Evolutionary conservation across 1,140 invertebrate genomes (phyloP), one percentile per base, ranked within the genome.

Genomic region (Acyrthosiphon pisum): DNA sequence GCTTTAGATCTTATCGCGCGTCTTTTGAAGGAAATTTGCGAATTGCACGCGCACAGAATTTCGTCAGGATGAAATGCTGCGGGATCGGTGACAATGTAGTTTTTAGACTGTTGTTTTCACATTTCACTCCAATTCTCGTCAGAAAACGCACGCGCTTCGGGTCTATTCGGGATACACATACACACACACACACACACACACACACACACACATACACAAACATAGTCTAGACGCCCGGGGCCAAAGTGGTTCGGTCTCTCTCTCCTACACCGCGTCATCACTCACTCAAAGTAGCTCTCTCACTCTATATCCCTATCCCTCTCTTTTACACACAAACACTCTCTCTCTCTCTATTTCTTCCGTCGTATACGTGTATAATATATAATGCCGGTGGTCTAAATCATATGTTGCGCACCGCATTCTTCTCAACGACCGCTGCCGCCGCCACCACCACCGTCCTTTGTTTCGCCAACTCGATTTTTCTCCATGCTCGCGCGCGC

Each of bases 391-490:
- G 91, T 92, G 91, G 91, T 92, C 91, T 84, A 92, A 92, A 92
- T 91, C 90, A 83, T 91, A 50, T 84, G 44, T 48, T 92, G 91
- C 46, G 68, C 68, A 50, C 68, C 44, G 91, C 91, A 92, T 92
- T 92, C 91, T 92, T 92, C 76, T 92, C 44, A 11, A 76, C 60
- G 20, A 37, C 41, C 84, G 44, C 18, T 46, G n/a, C 30, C 20
- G n/a, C 46, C 76, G 6, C n/a, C 20, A 8, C 76, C 35, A 37
- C 35, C 41, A 44, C 60, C 37, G 22, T 92, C 81, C 91, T 92
- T 92, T 92, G 91, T 92, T 92, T 92, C 35, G 91, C 91, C 91
- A 92, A 92, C 91, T 92, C 76, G 91, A 48, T 50, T 50, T 91
- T 53, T 53, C 44, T 92, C 6, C 26, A 23, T 22, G 23, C n/a